Evolutionary conservation across 2,113 vertebrate genomes (phyloP).

Genomic region (Elephas maximus): DNA sequence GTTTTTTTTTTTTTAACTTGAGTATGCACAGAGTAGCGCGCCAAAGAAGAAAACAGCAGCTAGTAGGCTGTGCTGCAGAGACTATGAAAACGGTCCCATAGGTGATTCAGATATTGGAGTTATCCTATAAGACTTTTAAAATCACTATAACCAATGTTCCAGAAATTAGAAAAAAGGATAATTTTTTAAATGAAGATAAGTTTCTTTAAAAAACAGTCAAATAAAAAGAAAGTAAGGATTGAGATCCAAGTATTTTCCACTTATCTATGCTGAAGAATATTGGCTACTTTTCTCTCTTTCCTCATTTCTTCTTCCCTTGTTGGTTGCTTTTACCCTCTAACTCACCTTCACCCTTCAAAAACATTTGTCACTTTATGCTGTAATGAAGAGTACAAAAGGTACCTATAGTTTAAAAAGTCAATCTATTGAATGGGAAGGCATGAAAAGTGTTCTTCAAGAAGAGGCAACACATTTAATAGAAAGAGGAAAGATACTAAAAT

Average conservation of each 20-base stretch:
- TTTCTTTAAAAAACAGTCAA: not conserved
- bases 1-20: not conserved
- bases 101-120: not conserved
- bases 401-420: not conserved
- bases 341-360: constrained; percentile 22
- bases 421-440: not conserved
- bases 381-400: not conserved
- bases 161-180: not conserved
- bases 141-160: not conserved
- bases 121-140: not conserved
- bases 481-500: not conserved
- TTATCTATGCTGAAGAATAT: not conserved
- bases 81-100: not conserved
- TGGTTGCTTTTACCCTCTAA: not conserved
- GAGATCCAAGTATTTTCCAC: not conserved
- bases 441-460: not conserved
- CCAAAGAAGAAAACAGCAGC: not conserved
- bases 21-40: rapidly evolving
- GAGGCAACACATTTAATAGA: not conserved
- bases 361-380: not conserved
- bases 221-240: not conserved
- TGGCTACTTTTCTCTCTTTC: not conserved
- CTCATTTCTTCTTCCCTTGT: not conserved
- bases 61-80: not conserved
- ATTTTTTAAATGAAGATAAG: not conserved